phyloP scores from a whole-genome alignment of 2,888 invertebrate species.

The Dasysyrphus albostriatus region DNA sequence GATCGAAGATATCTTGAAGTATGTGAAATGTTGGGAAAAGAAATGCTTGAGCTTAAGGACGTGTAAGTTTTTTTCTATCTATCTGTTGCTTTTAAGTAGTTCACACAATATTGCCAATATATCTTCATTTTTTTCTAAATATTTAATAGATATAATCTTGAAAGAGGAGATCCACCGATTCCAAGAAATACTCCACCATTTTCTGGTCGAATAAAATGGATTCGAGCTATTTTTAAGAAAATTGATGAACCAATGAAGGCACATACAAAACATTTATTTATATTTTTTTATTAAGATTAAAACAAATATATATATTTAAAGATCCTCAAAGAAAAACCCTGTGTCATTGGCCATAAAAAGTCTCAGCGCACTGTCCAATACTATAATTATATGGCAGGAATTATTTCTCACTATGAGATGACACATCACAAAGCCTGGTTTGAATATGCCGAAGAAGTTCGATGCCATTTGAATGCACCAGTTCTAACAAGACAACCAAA shows the following conservation, averaged over 20 bases:
- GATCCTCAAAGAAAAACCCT: conserved; percentile 78
- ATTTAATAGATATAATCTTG: conserved; percentile 88
- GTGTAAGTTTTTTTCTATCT: conserved; percentile 83
- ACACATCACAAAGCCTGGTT: conserved; percentile 93
- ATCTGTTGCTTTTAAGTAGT: no score
- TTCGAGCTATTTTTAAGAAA: conserved; percentile 89
- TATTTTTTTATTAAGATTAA: neutral
- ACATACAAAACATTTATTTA: conserved; percentile 43
- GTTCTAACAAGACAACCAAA: conserved; percentile 88
- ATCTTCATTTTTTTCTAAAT: neutral
- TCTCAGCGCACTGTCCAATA: conserved; percentile 90
- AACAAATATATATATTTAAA: conserved; percentile 3
- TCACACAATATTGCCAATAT: no score
- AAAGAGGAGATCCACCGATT: conserved; percentile 89
- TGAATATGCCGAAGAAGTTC: conserved; percentile 89
- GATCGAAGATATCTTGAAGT: conserved; percentile 91
- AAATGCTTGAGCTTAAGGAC: conserved; percentile 89
- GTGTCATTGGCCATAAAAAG: conserved; percentile 87
- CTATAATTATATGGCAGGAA: conserved; percentile 91
- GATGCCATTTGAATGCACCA: conserved; percentile 87
- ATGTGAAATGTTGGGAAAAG: conserved; percentile 87
- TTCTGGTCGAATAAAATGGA: conserved; percentile 92
- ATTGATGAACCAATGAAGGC: conserved; percentile 90
- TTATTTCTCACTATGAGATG: conserved; percentile 92
- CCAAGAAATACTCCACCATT: conserved; percentile 92